Conservation (phyloP, 2,113 vertebrate genomes). For the Stigmatopora argus region DNA sequence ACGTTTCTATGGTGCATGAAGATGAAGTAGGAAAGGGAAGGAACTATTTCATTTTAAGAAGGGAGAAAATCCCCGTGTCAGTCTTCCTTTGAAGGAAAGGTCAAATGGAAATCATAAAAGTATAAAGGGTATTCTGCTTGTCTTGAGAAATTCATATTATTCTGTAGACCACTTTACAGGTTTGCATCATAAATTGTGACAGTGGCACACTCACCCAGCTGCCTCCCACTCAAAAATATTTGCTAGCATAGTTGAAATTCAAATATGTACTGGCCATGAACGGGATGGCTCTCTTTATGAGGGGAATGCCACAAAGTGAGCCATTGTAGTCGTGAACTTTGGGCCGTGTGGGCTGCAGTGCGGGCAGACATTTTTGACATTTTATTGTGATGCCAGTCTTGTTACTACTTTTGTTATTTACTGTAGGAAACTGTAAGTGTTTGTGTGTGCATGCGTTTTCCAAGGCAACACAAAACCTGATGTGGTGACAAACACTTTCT, state of each 20-base stretch:
- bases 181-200: background rate
- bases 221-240: constrained; percentile 59
- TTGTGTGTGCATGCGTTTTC: constrained; percentile 28
- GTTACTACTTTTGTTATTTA: constrained; percentile 52
- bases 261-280: constrained; percentile 47
- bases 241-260: constrained; percentile 62
- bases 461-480: constrained; percentile 49
- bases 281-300: constrained; percentile 58
- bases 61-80: background rate
- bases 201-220: constrained; percentile 32
- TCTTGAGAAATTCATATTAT: background rate
- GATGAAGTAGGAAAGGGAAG: background rate
- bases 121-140: background rate
- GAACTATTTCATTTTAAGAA: background rate
- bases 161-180: background rate
- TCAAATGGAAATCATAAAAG: background rate
- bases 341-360: constrained; percentile 64
- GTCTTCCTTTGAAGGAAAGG: background rate
- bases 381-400: constrained; percentile 60
- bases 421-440: constrained; percentile 34
- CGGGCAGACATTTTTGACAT: constrained; percentile 65
- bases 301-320: constrained; percentile 62
- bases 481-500: constrained; percentile 58
- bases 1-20: constrained; percentile 29
- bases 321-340: constrained; percentile 71